Evolutionary conservation across 1,140 invertebrate genomes (phyloP), one percentile per base, ranked within the genome.

Genomic region (Procambarus clarkii): DNA sequence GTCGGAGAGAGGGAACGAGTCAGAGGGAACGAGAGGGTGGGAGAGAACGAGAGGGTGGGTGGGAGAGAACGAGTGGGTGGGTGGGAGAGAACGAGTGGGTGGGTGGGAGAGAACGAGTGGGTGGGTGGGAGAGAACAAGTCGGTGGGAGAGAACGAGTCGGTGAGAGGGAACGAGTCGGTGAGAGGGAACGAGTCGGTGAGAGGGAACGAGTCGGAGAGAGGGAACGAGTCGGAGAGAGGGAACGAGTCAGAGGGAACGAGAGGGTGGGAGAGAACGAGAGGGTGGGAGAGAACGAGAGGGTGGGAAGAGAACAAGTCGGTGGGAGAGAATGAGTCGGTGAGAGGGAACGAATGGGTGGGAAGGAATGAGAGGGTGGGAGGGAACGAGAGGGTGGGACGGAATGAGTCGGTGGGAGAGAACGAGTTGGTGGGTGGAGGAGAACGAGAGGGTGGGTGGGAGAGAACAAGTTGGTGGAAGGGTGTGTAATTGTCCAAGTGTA

Each of bases 71-170:
- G 54, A 24, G 24, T n/a, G 48, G 13, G n/a, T 15, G 18, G 13
- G 24, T 8, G 24, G 58, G 48, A 60, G 3, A 13, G 46, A 82
- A 50, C 15, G 34, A 74, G 54, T 0, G 71, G n/a, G n/a, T n/a
- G n/a, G n/a, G n/a, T n/a, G n/a, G n/a, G n/a, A 77, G 46, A 50
- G 71, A n/a, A n/a, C n/a, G n/a, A n/a, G n/a, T n/a, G n/a, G n/a
- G n/a, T n/a, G n/a, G n/a, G n/a, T n/a, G n/a, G n/a, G n/a, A n/a
- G n/a, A n/a, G n/a, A n/a, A n/a, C n/a, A n/a, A n/a, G n/a, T n/a
- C n/a, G n/a, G n/a, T n/a, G 58, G 54, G 34, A 86, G 76, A 86
- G n/a, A 78, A 58, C 45, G 71, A 86, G 46, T 71, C 9, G 48
- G n/a, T 46, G 34, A 71, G 48, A 48, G 81, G n/a, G 50, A 64